A percentile compares a stretch with the other conserved stretches of the same genome.
Conservation (phyloP, 35 echinoderm and acorn worm genomes). For the Heliocidaris tuberculata region DNA sequence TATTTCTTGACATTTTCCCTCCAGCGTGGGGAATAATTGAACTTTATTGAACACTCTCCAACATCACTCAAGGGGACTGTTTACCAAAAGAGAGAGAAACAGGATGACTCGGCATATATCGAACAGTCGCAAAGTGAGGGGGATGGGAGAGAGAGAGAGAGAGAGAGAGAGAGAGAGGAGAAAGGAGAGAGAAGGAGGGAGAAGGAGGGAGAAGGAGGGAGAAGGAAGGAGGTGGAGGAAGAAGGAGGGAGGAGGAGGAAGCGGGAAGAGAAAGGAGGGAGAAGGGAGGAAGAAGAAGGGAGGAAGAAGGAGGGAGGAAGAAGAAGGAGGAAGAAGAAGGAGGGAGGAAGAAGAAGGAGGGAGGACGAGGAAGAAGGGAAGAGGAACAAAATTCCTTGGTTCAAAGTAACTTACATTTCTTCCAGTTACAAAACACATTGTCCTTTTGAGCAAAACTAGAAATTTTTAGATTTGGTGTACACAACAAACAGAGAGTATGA, state of each 20-base stretch:
- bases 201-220: not conserved
- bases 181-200: not conserved
- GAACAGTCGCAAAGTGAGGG: not conserved
- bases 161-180: not conserved
- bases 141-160: not conserved
- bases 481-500: no score
- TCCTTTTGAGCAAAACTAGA: no score
- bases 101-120: not conserved
- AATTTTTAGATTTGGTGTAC: no score
- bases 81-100: not conserved
- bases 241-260: not conserved
- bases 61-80: conserved; percentile 14
- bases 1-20: conserved; percentile 17
- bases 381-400: no score
- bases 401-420: no score
- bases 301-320: not conserved
- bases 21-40: not conserved
- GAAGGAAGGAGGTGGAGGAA: not conserved
- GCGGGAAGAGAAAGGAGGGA: not conserved
- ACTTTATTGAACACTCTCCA: not conserved
- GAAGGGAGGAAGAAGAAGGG: not conserved
- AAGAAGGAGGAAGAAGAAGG: not conserved
- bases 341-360: not conserved
- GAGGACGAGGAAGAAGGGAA: no score
- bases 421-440: no score